Base-by-base conservation (phyloP, 2,888 invertebrate species). In the Elmis aenea region DNA sequence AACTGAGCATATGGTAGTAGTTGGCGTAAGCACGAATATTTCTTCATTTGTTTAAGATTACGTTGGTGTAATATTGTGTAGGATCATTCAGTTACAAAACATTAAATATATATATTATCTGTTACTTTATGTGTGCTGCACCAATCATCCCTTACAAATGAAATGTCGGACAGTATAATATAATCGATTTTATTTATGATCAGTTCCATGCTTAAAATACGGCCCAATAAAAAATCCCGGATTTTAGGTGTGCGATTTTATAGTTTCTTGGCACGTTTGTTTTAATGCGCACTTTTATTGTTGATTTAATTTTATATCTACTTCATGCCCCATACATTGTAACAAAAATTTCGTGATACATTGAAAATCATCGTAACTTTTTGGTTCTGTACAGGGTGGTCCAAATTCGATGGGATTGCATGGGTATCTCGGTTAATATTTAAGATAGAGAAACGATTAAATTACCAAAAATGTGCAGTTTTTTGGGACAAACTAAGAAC, bases 191-290 rank as follows among this genome's bases (percentile, higher is more conserved):
- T 46, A 50, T 51, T 51, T 50, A 50, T 42, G 45, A 35, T 44
- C 35, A 24, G 27, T 31, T 38, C 33, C 36, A 45, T 49, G 30
- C 38, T 43, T 46, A 49, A 49, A 48, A 48, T 48, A 52, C 39
- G 45, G 41, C 45, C 46, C 42, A 33, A 48, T 48, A 51, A 47
- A 48, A 48, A 42, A 37, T 40, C 36, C 42, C 45, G 41, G 42
- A 39, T 44, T 47, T 48, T 51, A 51, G 43, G 49, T 48, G 49
- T 48, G 38, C 46, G 42, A 45, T 38, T 51, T 51, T 50, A 52
- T 50, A 46, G 48, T 33, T 40, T 44, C 33, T 43, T 46, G 37
- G 35, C 42, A 28, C 26, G 31, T 42, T 26, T 38, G 30, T 22
- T 42, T 41, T 42, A 38, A 35, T 34, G 24, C 24, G 30, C 26